Evolutionary conservation across 2,113 vertebrate genomes (phyloP).

Genomic region (Pagrus major): DNA sequence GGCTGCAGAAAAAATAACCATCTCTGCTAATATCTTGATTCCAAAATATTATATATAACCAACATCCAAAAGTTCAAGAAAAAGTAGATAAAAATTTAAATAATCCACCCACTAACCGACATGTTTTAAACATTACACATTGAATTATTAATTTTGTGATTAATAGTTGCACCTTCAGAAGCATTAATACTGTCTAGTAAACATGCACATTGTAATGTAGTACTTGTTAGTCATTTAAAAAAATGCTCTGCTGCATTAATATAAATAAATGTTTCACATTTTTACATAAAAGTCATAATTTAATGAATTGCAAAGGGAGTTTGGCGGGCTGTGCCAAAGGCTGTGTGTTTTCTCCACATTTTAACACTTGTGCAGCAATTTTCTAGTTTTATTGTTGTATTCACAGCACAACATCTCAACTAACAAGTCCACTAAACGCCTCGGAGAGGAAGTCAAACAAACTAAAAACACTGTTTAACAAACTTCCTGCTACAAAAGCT

Average conservation of each 20-base stretch:
- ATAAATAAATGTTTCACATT: conserved; percentile 28
- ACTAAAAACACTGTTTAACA: neutral
- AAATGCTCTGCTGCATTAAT: neutral
- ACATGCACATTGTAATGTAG: neutral
- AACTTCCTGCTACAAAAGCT: conserved; percentile 12
- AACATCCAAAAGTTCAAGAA: neutral
- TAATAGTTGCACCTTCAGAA: neutral
- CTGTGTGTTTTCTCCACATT: neutral
- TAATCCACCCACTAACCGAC: no score
- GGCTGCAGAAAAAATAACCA: no score
- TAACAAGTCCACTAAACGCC: neutral
- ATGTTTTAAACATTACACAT: conserved; percentile 14
- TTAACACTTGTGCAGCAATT: neutral
- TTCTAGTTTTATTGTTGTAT: neutral
- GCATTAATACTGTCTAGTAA: conserved; percentile 22
- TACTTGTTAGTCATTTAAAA: neutral
- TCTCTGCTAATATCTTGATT: no score
- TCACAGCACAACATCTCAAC: neutral
- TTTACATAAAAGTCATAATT: neutral
- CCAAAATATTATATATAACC: neutral
- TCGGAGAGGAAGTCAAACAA: neutral
- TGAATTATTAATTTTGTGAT: conserved; percentile 19
- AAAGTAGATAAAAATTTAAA: neutral
- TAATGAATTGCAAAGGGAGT: neutral
- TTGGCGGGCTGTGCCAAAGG: neutral